Evolutionary conservation across 2,113 vertebrate species (phyloP).

Genomic region (Chionomys nivalis): DNA sequence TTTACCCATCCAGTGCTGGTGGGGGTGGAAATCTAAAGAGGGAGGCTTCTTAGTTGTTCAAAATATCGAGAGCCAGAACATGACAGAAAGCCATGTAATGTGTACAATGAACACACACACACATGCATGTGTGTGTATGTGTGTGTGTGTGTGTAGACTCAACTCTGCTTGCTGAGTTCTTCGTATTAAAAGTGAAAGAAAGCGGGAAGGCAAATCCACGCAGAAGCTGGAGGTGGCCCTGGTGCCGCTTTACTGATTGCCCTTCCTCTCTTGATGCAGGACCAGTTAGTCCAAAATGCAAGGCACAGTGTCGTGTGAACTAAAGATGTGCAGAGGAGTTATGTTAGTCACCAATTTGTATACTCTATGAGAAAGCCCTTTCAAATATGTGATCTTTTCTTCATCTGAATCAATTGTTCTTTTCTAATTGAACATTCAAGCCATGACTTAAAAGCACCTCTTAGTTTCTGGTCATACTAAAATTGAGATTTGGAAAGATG

Average conservation of each 20-base stretch:
- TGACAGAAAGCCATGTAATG: neutral
- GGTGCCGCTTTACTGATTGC: neutral
- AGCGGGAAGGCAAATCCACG: neutral
- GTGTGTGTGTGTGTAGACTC: neutral
- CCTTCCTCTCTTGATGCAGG: neutral
- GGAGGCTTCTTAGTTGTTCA: neutral
- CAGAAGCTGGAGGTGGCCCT: neutral
- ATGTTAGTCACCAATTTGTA: neutral
- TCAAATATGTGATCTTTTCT: neutral
- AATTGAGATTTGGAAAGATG: neutral
- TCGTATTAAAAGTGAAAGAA: neutral
- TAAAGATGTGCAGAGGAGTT: neutral
- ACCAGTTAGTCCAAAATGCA: neutral
- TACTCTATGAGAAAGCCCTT: neutral
- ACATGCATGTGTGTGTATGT: too few species aligned
- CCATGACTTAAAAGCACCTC: neutral
- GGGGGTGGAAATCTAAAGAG: neutral
- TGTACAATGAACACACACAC: neutral
- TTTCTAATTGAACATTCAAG: neutral
- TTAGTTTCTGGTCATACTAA: neutral
- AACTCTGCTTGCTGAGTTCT: neutral
- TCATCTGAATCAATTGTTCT: neutral
- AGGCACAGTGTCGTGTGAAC: neutral
- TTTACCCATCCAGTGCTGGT: constrained; percentile 2
- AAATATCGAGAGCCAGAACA: constrained; percentile 5